Evolutionary conservation across 2,888 invertebrate species (phyloP), one percentile per base, ranked within the genome.

Genomic region (Cenopis cana): DNA sequence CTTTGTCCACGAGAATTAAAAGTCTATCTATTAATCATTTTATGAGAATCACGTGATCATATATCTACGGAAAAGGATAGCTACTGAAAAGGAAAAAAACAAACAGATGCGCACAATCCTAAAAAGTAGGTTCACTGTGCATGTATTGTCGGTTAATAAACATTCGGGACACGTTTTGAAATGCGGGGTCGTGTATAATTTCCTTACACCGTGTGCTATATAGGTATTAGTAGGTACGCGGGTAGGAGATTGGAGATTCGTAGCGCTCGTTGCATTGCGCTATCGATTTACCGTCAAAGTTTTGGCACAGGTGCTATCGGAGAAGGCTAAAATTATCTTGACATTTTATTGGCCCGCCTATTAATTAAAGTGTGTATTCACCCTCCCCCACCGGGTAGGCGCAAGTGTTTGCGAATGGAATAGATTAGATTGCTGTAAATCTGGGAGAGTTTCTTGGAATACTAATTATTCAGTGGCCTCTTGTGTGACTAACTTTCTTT

Each of bases 261-360:
- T n/a, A 56, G 71, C 65, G 70, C 69, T 59, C 29, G 71, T 69
- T 76, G 75, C 77, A 79, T 79, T 80, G 81, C 78, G 79, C 64
- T 79, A 88, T 90, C 83, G 88, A 89, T 89, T 88, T 82, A 60
- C 81, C 77, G 85, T 85, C 86, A 82, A 85, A 82, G 74, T 78
- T 78, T 77, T 68, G 82, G 75, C 85, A 75, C 91, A 91, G 91
- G 89, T 90, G 91, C 77, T 83, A 78, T 69, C 68, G 75, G 71
- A 80, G 81, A 76, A 81, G 78, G 79, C 83, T 83, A 81, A 86
- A 89, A 87, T 87, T 87, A 88, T 89, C 88, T 87, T 82, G 86
- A 85, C 85, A 79, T 83, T 87, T 86, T 86, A 89, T 86, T 88
- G 85, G 85, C 85, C 80, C 76, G 74, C 82, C 78, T 81, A 81